A percentile compares a stretch with the other conserved stretches of the same genome.
Conservation (phyloP, 2,888 invertebrate species). For the Tiliacea aurago region DNA sequence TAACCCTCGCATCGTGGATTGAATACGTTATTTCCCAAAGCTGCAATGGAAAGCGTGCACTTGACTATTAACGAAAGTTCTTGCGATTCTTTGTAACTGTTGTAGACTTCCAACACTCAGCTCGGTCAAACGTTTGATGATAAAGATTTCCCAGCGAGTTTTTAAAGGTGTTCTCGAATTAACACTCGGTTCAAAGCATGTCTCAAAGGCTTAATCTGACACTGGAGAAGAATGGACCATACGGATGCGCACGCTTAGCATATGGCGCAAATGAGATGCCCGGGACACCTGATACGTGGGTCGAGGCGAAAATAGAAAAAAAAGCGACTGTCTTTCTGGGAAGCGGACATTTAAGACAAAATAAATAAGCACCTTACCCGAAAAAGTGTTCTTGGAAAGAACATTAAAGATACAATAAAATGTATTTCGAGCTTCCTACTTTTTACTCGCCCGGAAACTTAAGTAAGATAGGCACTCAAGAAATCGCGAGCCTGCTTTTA, state of each 20-base stretch:
- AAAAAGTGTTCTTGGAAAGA: constrained; percentile 35
- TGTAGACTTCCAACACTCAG: constrained; percentile 32
- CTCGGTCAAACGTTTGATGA: constrained; percentile 38
- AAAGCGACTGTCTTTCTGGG: constrained; percentile 28
- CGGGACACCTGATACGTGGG: constrained; percentile 63
- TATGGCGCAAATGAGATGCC: constrained; percentile 56
- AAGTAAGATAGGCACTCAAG: constrained; percentile 39
- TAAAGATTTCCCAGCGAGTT: constrained; percentile 30
- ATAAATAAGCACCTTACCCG: constrained; percentile 32
- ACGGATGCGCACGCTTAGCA: constrained; percentile 54
- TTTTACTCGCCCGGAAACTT: constrained; percentile 40
- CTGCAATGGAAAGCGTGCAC: constrained; percentile 61
- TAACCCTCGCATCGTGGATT: constrained; percentile 46
- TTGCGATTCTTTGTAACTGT: constrained; percentile 9
- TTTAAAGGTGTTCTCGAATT: constrained; percentile 32
- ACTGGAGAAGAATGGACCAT: constrained; percentile 38
- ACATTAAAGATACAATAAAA: constrained; percentile 32
- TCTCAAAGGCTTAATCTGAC: constrained; percentile 43
- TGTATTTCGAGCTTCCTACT: constrained; percentile 11
- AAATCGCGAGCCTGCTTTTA: constrained; percentile 30
- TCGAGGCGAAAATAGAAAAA: constrained; percentile 36
- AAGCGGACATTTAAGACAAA: constrained; percentile 55
- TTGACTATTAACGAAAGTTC: constrained; percentile 26
- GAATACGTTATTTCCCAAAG: constrained; percentile 42
- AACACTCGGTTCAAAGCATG: constrained; percentile 21